These are phyloP conservation scores for Lepidurus apus DNA, from an alignment of 1,140 invertebrate genomes.

Conservation along the genomic window DNA sequence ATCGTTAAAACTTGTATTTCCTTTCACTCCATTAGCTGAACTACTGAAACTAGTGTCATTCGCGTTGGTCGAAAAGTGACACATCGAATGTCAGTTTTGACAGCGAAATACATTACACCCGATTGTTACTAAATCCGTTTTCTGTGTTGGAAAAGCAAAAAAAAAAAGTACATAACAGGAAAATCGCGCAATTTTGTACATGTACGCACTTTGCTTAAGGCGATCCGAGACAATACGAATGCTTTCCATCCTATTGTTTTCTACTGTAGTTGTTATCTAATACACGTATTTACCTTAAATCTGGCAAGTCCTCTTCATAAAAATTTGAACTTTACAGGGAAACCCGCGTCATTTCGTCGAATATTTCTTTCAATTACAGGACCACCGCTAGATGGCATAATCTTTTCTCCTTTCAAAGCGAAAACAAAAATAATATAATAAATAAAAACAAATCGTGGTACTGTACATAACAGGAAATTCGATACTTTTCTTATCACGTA, in stretches of 20 bases:
- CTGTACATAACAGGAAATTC: neutral
- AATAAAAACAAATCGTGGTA: neutral
- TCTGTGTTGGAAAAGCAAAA: too few species aligned
- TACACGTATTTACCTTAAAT: neutral
- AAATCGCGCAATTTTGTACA: neutral
- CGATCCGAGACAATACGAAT: neutral
- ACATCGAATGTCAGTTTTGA: too few species aligned
- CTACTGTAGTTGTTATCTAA: neutral
- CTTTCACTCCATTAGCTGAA: too few species aligned
- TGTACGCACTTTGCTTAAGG: neutral
- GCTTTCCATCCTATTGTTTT: neutral
- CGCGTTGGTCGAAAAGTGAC: too few species aligned
- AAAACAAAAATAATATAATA: neutral
- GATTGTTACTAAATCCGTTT: too few species aligned
- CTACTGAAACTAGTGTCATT: too few species aligned
- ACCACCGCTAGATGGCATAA: neutral
- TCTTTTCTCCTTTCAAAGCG: neutral
- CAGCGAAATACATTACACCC: too few species aligned
- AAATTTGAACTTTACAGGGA: neutral
- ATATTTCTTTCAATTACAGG: neutral
- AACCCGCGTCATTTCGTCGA: neutral
- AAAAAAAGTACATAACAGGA: neutral
- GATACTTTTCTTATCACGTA: neutral
- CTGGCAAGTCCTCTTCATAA: neutral
- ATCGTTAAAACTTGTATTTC: too few species aligned